Conservation (phyloP, 2,888 invertebrate species). For the Quadriops clusia region DNA sequence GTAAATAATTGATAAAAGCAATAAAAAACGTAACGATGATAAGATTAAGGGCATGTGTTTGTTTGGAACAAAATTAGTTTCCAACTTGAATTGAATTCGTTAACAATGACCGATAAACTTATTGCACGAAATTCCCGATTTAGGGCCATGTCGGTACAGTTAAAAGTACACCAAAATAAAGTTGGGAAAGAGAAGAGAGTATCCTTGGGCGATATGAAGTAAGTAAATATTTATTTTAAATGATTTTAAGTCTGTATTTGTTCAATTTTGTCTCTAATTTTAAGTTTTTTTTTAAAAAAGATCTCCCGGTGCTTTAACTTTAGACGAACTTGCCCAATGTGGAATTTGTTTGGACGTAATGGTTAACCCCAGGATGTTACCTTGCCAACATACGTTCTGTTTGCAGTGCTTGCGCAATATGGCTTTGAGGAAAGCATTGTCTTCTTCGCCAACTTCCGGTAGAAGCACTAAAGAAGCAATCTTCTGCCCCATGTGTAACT, state of each 20-base stretch:
- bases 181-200: too few species aligned
- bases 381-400: slow-evolving; percentile 58
- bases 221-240: not conserved
- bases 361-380: slow-evolving; percentile 48
- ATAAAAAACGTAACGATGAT: too few species aligned
- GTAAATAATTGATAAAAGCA: too few species aligned
- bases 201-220: not conserved
- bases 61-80: too few species aligned
- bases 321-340: slow-evolving; percentile 50
- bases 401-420: slow-evolving; percentile 43
- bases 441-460: too few species aligned
- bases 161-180: too few species aligned
- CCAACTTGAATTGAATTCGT: too few species aligned
- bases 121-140: not conserved
- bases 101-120: too few species aligned
- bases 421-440: too few species aligned
- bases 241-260: slow-evolving; percentile 3
- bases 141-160: not conserved
- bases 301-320: slow-evolving; percentile 34
- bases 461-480: slow-evolving; percentile 18
- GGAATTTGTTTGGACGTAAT: slow-evolving; percentile 46
- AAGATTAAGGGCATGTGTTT: too few species aligned
- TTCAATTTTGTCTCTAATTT: not conserved
- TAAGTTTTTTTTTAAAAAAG: slow-evolving; percentile 18
- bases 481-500: slow-evolving; percentile 49